Evolutionary conservation across 2,888 invertebrate species (phyloP).

Genomic region (Notocelia uddmanniana): DNA sequence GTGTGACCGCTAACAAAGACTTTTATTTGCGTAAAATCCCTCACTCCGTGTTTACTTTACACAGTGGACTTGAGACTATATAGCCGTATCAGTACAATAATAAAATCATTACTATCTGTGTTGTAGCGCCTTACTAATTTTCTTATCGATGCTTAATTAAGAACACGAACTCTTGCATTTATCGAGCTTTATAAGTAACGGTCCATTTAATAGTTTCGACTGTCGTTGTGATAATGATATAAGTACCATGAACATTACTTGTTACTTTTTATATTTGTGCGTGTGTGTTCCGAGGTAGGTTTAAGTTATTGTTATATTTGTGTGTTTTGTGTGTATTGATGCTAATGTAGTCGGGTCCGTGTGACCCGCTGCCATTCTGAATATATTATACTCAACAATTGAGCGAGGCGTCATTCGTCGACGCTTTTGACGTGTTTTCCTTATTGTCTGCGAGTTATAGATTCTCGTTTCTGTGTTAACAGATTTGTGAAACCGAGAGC

Average conservation of each 20-base stretch:
- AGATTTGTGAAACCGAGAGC: slow-evolving; percentile 36
- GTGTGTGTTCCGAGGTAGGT: slow-evolving; percentile 24
- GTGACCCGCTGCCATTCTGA: slow-evolving; percentile 71
- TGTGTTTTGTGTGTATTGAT: slow-evolving; percentile 52
- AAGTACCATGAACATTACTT: slow-evolving; percentile 10
- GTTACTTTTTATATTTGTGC: slow-evolving; percentile 9
- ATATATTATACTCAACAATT: slow-evolving; percentile 75
- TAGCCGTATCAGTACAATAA: slow-evolving; percentile 37
- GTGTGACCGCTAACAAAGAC: slow-evolving; percentile 36
- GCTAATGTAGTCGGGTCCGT: slow-evolving; percentile 59
- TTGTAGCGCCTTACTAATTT: slow-evolving; percentile 42
- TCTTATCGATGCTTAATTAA: slow-evolving; percentile 50
- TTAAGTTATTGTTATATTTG: slow-evolving; percentile 11
- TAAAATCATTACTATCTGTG: slow-evolving; percentile 28
- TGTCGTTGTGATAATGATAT: slow-evolving; percentile 18
- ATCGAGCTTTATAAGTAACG: slow-evolving; percentile 52
- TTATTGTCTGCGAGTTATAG: slow-evolving; percentile 34
- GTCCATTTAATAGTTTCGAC: slow-evolving; percentile 29
- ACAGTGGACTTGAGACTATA: slow-evolving; percentile 40
- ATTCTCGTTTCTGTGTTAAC: slow-evolving; percentile 40
- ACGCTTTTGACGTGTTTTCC: slow-evolving; percentile 27
- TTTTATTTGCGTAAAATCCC: slow-evolving; percentile 34
- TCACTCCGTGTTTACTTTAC: slow-evolving; percentile 18
- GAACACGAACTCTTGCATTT: slow-evolving; percentile 48
- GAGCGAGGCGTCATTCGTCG: slow-evolving; percentile 53